Percentiles rank a stretch among this genome's conserved stretches.
Conservation (phyloP, 2,113 vertebrate species). For the Crotalus helleri region DNA sequence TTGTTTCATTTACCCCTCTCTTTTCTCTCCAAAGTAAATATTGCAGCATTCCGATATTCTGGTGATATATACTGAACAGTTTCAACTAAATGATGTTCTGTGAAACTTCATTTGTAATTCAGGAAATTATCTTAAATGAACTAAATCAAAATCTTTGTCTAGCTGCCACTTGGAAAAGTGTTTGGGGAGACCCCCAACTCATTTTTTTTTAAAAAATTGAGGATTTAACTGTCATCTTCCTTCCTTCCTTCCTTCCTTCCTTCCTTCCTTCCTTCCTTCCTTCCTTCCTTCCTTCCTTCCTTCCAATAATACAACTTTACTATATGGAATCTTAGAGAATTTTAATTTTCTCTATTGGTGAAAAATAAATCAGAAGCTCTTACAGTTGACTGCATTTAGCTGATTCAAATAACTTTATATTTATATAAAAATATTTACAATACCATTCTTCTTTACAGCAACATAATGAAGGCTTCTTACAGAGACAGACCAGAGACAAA, state of each 20-base stretch:
- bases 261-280: neutral
- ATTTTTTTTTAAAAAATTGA: conserved; percentile 11
- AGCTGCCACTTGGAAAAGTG: neutral
- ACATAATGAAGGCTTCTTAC: no score
- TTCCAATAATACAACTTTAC: conserved; percentile 19
- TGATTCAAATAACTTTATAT: no score
- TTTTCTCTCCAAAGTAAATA: neutral
- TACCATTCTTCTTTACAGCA: no score
- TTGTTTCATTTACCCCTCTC: neutral
- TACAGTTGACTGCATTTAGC: no score
- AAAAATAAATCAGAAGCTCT: no score
- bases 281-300: neutral
- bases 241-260: conserved; percentile 9
- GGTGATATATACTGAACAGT: neutral
- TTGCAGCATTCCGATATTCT: neutral
- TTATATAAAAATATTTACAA: no score
- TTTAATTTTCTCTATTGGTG: no score
- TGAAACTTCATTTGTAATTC: neutral
- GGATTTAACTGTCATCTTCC: neutral
- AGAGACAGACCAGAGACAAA: no score
- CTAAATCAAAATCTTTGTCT: neutral
- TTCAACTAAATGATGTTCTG: neutral
- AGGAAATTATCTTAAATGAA: neutral
- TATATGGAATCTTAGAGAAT: conserved; percentile 28
- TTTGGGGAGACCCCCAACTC: neutral